Evolutionary conservation across 2,888 invertebrate species (phyloP).

Genomic region (Eilema depressum): DNA sequence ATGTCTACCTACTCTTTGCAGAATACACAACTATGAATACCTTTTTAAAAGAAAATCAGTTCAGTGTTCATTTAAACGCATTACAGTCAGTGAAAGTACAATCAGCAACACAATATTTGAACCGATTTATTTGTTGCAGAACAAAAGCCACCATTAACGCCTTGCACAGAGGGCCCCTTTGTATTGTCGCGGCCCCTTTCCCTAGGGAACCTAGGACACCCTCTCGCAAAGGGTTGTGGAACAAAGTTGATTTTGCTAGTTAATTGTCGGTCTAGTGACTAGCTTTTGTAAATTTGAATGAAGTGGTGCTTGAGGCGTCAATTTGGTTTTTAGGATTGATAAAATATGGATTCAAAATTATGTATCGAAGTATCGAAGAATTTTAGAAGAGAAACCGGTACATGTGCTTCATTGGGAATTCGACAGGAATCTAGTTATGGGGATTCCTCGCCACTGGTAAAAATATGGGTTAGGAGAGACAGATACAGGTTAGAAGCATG

Average conservation of each 20-base stretch:
- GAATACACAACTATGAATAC: neutral
- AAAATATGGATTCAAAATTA: too few relatives aligned
- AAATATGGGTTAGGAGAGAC: too few relatives aligned
- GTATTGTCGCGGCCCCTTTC: conserved; percentile 61
- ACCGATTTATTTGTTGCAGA: conserved; percentile 37
- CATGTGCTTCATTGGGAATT: too few relatives aligned
- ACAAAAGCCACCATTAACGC: conserved; percentile 51
- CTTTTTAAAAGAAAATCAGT: neutral
- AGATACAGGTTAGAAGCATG: too few relatives aligned
- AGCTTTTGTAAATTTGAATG: conserved; percentile 18
- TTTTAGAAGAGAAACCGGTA: too few relatives aligned
- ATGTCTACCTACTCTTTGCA: neutral
- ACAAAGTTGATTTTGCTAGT: conserved; percentile 41
- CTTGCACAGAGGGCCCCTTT: conserved; percentile 49
- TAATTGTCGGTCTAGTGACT: conserved; percentile 36
- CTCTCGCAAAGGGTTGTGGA: conserved; percentile 36
- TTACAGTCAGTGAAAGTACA: neutral
- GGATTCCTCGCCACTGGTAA: too few relatives aligned
- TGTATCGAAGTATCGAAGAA: too few relatives aligned
- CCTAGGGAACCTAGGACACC: conserved; percentile 60
- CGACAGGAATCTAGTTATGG: too few relatives aligned
- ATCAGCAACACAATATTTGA: conserved; percentile 7
- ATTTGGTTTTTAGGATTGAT: neutral
- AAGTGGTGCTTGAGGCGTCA: neutral
- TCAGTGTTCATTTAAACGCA: neutral